phyloP scores from a whole-genome alignment of 2,797 vertebrate genomes.

The Coluber constrictor region DNA sequence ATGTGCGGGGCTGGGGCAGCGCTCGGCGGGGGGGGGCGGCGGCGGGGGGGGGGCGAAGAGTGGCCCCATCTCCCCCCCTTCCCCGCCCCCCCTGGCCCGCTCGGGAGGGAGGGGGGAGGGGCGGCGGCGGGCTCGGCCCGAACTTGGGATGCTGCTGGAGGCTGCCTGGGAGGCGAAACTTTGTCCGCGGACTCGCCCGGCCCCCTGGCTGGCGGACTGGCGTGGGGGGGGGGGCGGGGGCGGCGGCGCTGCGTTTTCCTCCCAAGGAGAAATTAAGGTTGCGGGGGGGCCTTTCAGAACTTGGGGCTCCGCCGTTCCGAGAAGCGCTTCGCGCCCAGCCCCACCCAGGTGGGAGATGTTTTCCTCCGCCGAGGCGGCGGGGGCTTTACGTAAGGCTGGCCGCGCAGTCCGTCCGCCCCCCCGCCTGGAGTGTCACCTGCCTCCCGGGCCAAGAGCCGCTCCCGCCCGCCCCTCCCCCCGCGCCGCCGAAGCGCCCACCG shows the following conservation, averaged over 20 bases:
- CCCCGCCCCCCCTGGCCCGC: not conserved
- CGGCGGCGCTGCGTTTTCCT: not conserved
- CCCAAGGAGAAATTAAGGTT: not conserved
- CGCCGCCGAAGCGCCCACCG: not conserved
- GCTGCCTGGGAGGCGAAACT: not conserved
- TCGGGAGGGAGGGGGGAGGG: no score
- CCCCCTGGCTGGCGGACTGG: not conserved
- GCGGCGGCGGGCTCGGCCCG: not conserved
- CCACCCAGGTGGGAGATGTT: not conserved
- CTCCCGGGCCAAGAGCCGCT: not conserved
- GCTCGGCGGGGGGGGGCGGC: accelerated
- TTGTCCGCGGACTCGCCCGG: not conserved
- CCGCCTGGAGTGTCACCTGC: not conserved
- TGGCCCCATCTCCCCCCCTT: not conserved
- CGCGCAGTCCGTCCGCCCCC: not conserved
- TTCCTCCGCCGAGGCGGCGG: not conserved
- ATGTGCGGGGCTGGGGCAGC: slow-evolving; percentile 53
- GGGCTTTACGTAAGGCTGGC: slow-evolving; percentile 1
- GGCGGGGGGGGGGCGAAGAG: not conserved
- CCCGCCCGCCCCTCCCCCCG: not conserved
- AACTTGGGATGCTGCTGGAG: not conserved
- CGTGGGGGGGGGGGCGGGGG: not conserved
- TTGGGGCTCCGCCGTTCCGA: not conserved
- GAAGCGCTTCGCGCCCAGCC: not conserved
- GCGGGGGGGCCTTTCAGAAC: not conserved